These are phyloP conservation scores for Drosophila aff. DNA, from an alignment of 1,140 invertebrate genomes.

Conservation along the genomic window DNA sequence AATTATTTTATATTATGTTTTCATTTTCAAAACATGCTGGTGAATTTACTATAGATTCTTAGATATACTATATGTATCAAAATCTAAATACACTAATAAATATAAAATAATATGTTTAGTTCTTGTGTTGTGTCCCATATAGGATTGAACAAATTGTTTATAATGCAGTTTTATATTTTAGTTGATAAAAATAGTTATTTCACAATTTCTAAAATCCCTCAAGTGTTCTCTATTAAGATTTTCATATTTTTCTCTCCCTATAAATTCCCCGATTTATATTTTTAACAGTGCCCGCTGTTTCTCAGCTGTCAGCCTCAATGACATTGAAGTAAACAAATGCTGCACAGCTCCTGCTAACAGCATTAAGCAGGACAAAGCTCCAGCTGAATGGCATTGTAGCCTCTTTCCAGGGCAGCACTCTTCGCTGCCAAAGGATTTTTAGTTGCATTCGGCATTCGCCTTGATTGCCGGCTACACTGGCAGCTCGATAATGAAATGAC, in stretches of 20 bases:
- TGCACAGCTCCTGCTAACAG: conserved; percentile 36
- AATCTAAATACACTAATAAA: too few species aligned
- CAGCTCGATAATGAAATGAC: conserved; percentile 58
- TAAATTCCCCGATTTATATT: not conserved
- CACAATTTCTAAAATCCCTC: too few species aligned
- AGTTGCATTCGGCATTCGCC: conserved; percentile 49
- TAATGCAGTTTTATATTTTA: too few species aligned
- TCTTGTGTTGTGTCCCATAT: not conserved
- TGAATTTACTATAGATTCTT: too few species aligned
- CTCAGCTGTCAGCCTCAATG: conserved; percentile 26
- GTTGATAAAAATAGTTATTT: too few species aligned
- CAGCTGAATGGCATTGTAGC: conserved; percentile 31
- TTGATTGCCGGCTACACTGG: conserved; percentile 42
- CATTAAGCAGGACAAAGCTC: conserved; percentile 49
- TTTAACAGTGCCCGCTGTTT: not conserved
- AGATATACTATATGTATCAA: too few species aligned
- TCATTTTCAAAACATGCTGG: too few species aligned
- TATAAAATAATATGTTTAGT: too few species aligned
- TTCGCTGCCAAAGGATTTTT: conserved; percentile 34
- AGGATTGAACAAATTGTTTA: rapidly evolving
- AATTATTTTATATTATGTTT: not conserved
- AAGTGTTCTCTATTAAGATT: too few species aligned
- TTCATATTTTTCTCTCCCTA: too few species aligned
- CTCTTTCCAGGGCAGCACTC: conserved; percentile 5
- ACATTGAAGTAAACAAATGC: conserved; percentile 76